Conservation (phyloP, 2,113 vertebrate genomes). For the Puma concolor region DNA sequence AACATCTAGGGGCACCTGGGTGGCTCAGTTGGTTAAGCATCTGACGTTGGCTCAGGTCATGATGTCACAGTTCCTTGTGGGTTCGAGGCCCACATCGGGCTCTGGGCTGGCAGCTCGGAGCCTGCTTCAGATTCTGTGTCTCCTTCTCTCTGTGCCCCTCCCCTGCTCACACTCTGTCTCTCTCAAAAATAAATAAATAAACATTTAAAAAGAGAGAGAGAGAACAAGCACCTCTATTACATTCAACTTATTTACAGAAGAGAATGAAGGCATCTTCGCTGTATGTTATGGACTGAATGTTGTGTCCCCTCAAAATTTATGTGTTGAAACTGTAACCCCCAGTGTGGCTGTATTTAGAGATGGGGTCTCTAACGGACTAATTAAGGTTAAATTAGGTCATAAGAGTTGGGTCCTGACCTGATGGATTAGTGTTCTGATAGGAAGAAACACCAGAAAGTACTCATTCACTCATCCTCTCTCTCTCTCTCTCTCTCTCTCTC, state of each 20-base stretch:
- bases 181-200: too few relatives aligned
- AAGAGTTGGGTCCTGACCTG: neutral
- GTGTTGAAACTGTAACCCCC: neutral
- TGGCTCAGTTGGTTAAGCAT: too few relatives aligned
- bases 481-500: neutral
- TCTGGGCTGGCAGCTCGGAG: too few relatives aligned
- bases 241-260: slow-evolving; percentile 2
- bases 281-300: neutral
- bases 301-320: neutral
- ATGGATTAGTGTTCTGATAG: neutral
- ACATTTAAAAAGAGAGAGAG: too few relatives aligned
- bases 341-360: neutral
- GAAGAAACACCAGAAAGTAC: neutral
- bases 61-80: too few relatives aligned
- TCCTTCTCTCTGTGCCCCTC: too few relatives aligned
- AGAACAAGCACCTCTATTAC: neutral
- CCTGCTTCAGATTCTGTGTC: too few relatives aligned
- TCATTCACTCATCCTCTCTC: neutral
- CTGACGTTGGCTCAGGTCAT: too few relatives aligned
- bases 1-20: neutral
- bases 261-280: neutral
- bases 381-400: neutral
- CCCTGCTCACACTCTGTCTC: too few relatives aligned
- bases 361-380: neutral
- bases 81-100: too few relatives aligned